Percentiles rank a stretch among this genome's conserved stretches.
Conservation (phyloP, 2,888 invertebrate species). For the Silvanus unidentatus region DNA sequence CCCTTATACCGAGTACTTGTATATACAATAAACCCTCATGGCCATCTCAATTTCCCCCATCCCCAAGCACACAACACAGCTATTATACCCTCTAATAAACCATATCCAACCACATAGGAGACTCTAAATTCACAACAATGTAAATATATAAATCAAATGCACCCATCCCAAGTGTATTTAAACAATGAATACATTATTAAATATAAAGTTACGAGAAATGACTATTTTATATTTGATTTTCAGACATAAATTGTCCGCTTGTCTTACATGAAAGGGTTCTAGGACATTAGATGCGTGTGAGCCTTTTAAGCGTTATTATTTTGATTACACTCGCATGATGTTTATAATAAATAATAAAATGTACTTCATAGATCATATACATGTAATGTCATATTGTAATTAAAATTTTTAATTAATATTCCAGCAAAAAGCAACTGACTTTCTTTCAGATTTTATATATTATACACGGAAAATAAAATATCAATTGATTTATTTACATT, state of each 20-base stretch:
- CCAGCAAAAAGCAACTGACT: no score
- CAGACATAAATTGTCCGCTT: conserved; percentile 22
- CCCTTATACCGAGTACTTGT: conserved; percentile 14
- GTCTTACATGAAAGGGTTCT: conserved; percentile 18
- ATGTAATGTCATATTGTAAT: no score
- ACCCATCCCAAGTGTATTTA: conserved; percentile 25
- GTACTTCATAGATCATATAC: no score
- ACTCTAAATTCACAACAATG: conserved; percentile 22
- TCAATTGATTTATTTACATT: no score
- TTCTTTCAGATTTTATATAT: no score
- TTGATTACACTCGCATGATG: no score
- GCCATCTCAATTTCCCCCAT: conserved; percentile 31
- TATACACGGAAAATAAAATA: no score
- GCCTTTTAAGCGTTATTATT: neutral
- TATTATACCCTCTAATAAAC: conserved; percentile 27
- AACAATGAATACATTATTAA: conserved; percentile 28
- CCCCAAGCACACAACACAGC: conserved; percentile 17
- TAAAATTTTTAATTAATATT: no score
- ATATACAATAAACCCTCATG: conserved; percentile 31
- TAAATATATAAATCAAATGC: conserved; percentile 33
- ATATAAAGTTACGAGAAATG: conserved; percentile 20
- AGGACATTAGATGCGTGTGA: no score
- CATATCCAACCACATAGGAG: conserved; percentile 19
- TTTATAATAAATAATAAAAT: no score
- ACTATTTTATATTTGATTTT: conserved; percentile 25